phyloP scores from a whole-genome alignment of 2,113 vertebrate species.

The Muscicapa adusta region DNA sequence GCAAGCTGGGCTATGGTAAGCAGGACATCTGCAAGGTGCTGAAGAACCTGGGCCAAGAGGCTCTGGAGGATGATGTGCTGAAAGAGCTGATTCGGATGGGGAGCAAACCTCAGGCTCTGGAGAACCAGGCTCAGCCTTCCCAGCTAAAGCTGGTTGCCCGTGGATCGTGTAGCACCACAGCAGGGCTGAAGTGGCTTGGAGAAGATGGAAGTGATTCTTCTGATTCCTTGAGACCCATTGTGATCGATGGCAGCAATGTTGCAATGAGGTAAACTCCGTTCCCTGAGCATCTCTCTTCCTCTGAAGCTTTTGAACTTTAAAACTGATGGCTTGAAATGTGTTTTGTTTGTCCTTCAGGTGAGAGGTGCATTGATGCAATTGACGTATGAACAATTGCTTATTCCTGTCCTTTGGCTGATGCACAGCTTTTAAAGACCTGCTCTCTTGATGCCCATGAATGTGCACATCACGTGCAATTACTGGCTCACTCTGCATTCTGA shows the following conservation, averaged over 20 bases:
- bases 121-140: background rate
- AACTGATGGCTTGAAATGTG: background rate
- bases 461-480: fast-evolving
- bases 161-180: slow-evolving; percentile 52
- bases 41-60: slow-evolving; percentile 77
- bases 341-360: background rate
- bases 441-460: background rate
- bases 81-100: slow-evolving; percentile 87
- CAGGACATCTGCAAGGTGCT: slow-evolving; percentile 82
- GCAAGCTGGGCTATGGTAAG: slow-evolving; percentile 83
- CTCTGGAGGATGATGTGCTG: slow-evolving; percentile 88
- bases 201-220: background rate
- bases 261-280: slow-evolving; percentile 84
- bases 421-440: background rate
- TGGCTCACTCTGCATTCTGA: background rate
- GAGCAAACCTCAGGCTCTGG: slow-evolving; percentile 55
- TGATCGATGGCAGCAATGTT: slow-evolving; percentile 91
- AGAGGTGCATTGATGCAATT: background rate
- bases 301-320: background rate
- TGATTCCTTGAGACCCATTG: slow-evolving; percentile 75
- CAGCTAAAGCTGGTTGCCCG: slow-evolving; percentile 71
- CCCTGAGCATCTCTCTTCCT: background rate
- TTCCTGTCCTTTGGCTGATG: background rate
- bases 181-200: background rate
- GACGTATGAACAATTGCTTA: background rate